Percentiles rank a stretch among this genome's conserved stretches.
Conservation (phyloP, 2,113 vertebrate species). For the Crotophaga sulcirostris region DNA sequence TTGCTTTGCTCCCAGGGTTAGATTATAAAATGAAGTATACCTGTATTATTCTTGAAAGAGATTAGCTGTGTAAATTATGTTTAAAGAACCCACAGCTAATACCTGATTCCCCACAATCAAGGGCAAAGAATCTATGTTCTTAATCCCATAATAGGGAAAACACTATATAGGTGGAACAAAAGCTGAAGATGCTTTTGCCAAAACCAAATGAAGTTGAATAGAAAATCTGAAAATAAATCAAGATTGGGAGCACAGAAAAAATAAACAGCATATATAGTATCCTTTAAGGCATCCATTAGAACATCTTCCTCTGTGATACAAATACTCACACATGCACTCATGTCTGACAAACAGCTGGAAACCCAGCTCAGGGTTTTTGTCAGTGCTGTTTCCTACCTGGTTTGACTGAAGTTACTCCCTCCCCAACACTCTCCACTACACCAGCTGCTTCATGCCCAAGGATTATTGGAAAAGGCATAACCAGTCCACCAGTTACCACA, state of each 20-base stretch:
- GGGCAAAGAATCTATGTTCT: background rate
- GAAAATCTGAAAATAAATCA: background rate
- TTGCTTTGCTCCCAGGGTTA: background rate
- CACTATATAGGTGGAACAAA: background rate
- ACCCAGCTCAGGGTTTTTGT: background rate
- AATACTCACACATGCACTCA: accelerated
- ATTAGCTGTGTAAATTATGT: background rate
- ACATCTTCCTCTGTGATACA: background rate
- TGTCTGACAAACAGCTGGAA: background rate
- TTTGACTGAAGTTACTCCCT: constrained; percentile 70
- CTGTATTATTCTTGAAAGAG: background rate
- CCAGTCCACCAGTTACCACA: constrained; percentile 64
- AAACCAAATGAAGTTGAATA: background rate
- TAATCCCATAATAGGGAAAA: background rate
- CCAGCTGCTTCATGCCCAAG: constrained; percentile 88
- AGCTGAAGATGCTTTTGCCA: background rate
- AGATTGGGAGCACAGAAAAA: background rate
- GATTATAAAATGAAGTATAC: too few relatives aligned
- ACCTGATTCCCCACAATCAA: background rate
- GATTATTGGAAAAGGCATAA: constrained; percentile 82
- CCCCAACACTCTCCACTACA: constrained; percentile 83
- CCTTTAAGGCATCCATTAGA: background rate
- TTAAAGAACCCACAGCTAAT: background rate
- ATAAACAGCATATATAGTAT: background rate
- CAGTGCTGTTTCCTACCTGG: constrained; percentile 54